Percentiles rank a stretch among this genome's conserved stretches.
Evolutionary conservation across 2,113 vertebrate genomes (phyloP).

Genomic region (Vulpes vulpes): DNA sequence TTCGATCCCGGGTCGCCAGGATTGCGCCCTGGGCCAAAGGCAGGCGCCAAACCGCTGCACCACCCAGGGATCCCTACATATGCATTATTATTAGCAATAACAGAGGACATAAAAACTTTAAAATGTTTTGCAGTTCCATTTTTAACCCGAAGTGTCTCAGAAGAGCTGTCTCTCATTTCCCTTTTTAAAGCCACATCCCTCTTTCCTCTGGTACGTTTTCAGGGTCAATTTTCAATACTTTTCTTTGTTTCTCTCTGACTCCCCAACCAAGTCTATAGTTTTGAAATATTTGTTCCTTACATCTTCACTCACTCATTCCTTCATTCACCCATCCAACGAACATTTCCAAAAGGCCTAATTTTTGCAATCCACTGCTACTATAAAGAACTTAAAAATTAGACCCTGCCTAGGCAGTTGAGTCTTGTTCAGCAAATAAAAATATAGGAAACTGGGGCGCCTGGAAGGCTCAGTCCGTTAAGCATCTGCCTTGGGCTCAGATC

Average conservation of each 20-base stretch:
- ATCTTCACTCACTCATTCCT: not conserved
- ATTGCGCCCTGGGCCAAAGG: too few relatives aligned
- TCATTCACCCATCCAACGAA: not conserved
- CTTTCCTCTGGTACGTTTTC: not conserved
- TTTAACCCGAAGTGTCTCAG: not conserved
- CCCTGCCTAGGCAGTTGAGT: not conserved
- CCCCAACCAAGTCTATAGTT: not conserved
- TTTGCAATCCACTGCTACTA: not conserved
- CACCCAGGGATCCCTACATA: too few relatives aligned
- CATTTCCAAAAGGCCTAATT: not conserved
- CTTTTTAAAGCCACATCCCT: not conserved
- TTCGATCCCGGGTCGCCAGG: too few relatives aligned
- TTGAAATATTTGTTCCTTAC: not conserved
- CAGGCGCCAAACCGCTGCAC: too few relatives aligned
- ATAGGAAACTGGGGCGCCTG: not conserved
- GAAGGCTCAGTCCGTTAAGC: too few relatives aligned
- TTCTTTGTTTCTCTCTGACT: not conserved
- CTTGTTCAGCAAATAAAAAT: constrained; percentile 34
- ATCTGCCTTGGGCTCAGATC: too few relatives aligned
- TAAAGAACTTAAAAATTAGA: not conserved
- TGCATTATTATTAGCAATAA: not conserved
- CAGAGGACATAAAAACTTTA: not conserved
- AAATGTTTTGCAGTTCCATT: not conserved
- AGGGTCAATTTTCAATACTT: not conserved
- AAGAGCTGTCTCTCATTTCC: constrained; percentile 7